Base-by-base conservation (phyloP, 2,888 invertebrate species). In the Ganaspis brasiliensis region DNA sequence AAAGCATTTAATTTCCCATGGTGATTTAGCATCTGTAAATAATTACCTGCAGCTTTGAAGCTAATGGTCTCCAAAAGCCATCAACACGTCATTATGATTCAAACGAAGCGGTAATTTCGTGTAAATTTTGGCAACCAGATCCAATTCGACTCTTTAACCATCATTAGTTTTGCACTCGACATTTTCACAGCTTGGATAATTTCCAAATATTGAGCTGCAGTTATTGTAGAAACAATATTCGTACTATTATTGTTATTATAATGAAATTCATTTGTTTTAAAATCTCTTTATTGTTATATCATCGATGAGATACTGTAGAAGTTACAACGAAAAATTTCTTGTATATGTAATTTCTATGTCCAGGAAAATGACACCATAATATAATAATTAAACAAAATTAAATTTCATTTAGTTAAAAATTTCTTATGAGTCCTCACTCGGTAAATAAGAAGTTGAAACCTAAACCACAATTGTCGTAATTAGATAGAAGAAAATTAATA, bases 81-180 rank as follows among this genome's bases (percentile, higher is more conserved):
- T 67, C 67, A 67, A n/a, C 67, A 49, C 67, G 9, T 67, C 45
- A 49, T 67, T 67, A 45, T 49, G 67, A 67, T 67, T 67, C 45
- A 67, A 67, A 67, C 14, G 26, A 67, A 49, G 67, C 67, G 24
- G 26, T 45, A 49, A 59, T 59, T 16, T 49, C n/a, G 9, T 26
- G 26, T 24, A 49, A 26, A 67, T 49, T 67, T 67, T 67, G 67
- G 45, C 67, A 67, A 67, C 45, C 24, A 26, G 14, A 21, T 67
- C 67, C 16, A 67, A 67, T 67, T 67, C 45, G 24, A 45, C 67
- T 67, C 67, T 67, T 67, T 67, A 67, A 24, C 45, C 24, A 45
- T 24, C 45, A 45, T 67, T 67, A 67, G 45, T 67, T 67, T 67
- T 45, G 14, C 45, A 67, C n/a, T 40, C 16, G 24, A n/a, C 40